Evolutionary conservation across 2,888 invertebrate genomes (phyloP), one percentile per base, ranked within the genome.

Genomic region (Amaurobius ferox): DNA sequence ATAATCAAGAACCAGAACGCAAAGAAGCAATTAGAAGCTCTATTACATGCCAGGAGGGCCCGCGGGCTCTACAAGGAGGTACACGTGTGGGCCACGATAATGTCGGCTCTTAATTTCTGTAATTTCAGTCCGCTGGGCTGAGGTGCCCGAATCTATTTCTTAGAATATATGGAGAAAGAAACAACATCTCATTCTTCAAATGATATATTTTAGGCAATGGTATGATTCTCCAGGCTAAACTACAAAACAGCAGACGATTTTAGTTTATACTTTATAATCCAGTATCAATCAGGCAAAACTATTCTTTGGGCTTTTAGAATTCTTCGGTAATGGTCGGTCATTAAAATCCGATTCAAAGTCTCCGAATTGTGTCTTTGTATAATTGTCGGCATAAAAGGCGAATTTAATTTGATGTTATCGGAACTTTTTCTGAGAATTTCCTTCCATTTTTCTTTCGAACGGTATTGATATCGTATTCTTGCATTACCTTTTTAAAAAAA

Each of bases 291-390:
- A 44, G 6, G 44, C 44, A 16, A 44, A 44, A 16, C 16, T 16
- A 44, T 9, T 44, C 44, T n/a, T 9, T 9, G 13, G 16, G 11
- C 2, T 44, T n/a, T n/a, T n/a, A n/a, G 13, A 16, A 44, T 16
- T 44, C 44, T 44, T 16, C n/a, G 2, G n/a, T 44, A 16, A 44
- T 44, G 44, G 44, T 5, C 44, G 6, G 44, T 44, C 44, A 44
- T 44, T 44, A 44, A 44, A 44, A 44, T 16, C 44, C 44, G 44
- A 44, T 44, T 44, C 44, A 44, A 44, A 44, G 44, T 44, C 44
- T 44, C 6, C n/a, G 16, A n/a, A 11, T 44, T 44, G 44, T 44
- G n/a, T 44, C 44, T 16, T 44, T 44, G 2, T 44, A 16, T 16
- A 16, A 16, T 44, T 44, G 44, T 44, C 44, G 44, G 6, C 35